A percentile compares a stretch with the other conserved stretches of the same genome.
phyloP scores from a whole-genome alignment of 2,113 vertebrate genomes.

The Poeciliopsis turrubarensis region DNA sequence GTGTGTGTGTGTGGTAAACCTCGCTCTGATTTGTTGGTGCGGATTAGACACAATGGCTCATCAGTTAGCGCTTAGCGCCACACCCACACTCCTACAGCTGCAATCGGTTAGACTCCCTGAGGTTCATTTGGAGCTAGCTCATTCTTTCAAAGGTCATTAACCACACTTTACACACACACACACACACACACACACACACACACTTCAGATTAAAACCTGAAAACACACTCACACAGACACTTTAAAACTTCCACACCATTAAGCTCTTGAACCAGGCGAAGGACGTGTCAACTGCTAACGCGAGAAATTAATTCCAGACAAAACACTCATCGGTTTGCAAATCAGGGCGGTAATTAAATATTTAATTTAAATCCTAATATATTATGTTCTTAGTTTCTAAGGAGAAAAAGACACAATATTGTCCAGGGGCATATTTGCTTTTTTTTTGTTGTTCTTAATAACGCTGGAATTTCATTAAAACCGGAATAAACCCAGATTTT shows the following conservation, averaged over 20 bases:
- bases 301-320: conserved; percentile 57
- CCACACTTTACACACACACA: conserved; percentile 21
- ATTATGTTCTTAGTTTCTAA: background rate
- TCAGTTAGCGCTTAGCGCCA: background rate
- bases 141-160: conserved; percentile 73
- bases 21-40: conserved; percentile 64
- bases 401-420: background rate
- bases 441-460: background rate
- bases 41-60: conserved; percentile 30
- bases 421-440: background rate
- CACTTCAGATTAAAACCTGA: background rate
- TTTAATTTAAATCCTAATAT: background rate
- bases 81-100: conserved; percentile 12
- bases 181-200: conserved; percentile 17
- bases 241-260: conserved; percentile 1
- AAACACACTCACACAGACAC: conserved; percentile 26
- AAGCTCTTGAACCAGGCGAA: conserved; percentile 34
- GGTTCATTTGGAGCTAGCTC: conserved; percentile 71
- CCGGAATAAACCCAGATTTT: background rate
- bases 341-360: background rate
- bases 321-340: conserved; percentile 6
- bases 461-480: conserved; percentile 6
- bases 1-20: background rate
- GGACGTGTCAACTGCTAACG: conserved; percentile 60
- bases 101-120: conserved; percentile 63